Base-by-base conservation (phyloP, 2,888 invertebrate genomes). In the Hipparchia sbordonii region DNA sequence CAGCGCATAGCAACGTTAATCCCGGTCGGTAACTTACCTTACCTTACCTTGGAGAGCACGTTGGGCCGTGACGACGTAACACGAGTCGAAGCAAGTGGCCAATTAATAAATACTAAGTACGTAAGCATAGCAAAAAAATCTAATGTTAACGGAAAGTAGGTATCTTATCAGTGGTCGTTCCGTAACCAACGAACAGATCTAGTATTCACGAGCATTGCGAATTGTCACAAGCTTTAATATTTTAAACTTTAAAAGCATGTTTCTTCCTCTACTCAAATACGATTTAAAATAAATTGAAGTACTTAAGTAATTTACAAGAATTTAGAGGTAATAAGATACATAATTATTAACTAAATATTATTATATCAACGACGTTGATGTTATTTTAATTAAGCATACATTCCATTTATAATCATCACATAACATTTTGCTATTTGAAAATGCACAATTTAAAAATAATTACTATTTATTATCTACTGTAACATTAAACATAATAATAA, bases 171-270 rank as follows among this genome's bases (percentile, higher is more conserved):
- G 45, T n/a, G 60, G 60, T n/a, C 45, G 45, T 2, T 61, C 6
- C 12, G 6, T 61, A 39, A 2, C 45, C 7, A 0, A n/a, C n/a
- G 6, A 12, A 61, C 12, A 45, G 12, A 23, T 8, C 6, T 60
- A 61, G 7, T 61, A 61, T 61, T 61, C 10, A 61, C 7, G 39
- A 60, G n/a, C 8, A n/a, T 39, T 61, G n/a, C 60, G 45, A 45
- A n/a, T 45, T 45, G 45, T 61, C 45, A 61, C 45, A 45, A 39
- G 60, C 60, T 61, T 61, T 61, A 61, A 61, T 39, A 9, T 9
- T 33, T 33, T 9, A 59, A 59, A 52, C 52, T 23, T 23, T 45
- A 45, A 61, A 39, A 60, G 12, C 45, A 61, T 45, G 33, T 61
- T 45, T 61, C 39, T 45, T 61, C 60, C 45, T 61, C n/a, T 45